Base-by-base conservation (phyloP, 2,888 invertebrate genomes). In the Magallana nippona region DNA sequence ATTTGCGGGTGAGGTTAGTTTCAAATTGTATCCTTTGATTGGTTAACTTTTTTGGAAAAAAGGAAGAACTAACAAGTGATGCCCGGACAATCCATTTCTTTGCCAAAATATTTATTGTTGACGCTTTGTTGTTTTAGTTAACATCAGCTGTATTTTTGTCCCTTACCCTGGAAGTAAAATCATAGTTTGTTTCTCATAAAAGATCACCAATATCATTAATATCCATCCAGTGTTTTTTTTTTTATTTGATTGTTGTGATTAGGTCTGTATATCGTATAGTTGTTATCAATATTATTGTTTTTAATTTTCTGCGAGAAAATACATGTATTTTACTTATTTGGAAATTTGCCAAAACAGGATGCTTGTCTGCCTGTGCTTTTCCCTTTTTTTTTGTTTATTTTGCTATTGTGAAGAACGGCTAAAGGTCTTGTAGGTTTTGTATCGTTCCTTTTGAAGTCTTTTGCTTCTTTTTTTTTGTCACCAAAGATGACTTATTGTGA, bases 401-500 rank as follows among this genome's bases (percentile, higher is more conserved):
- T 44, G 44, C 44, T 44, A 44, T 44, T 44, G 44, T 44, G 44
- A 44, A 44, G 44, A 44, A 44, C 3, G 44, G 44, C 44, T 44
- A 44, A 8, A 44, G 44, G 44, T 44, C 44, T 44, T 44, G 44
- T 44, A 27, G 32, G 2, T 11, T 71, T 11, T 71, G 13, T 71
- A 71, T 71, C 8, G 27, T 13, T 71, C 32, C 13, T 71, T 60
- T 71, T 71, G 71, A 71, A 71, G 71, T 71, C 71, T 71, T 71
- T 71, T 71, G 71, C 71, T 71, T 71, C 71, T 8, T 15, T 22
- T 71, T n/a, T 22, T 10, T 15, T 27, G 60, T 71, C 71, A 71
- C 71, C 71, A 71, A 71, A 71, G 71, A 71, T 71, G 71, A 71
- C 27, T 27, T 22, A 27, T 62, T 71, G 22, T 71, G n/a, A 71